Base-by-base conservation (phyloP, 2,113 vertebrate species). In the Hypocryptadius cinnamomeus region DNA sequence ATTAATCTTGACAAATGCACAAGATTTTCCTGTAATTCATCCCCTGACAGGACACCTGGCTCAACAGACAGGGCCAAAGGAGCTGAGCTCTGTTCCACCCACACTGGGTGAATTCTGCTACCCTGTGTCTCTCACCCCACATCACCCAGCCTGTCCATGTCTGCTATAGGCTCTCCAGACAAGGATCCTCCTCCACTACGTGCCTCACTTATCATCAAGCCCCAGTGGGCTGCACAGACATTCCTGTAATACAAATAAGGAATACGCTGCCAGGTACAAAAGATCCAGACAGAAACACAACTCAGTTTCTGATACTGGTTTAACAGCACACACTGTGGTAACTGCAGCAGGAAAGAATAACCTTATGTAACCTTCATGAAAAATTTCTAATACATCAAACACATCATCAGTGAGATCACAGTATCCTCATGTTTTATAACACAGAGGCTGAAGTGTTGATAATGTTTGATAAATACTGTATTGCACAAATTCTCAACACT, bases 181-280 rank as follows among this genome's bases (percentile, higher is more conserved):
- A 0, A 9, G 33, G 48, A 65, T 60, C 27, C 51, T 79, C 65
- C 85, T 50, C 24, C 45, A 6, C 47, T 4, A 31, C 0, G 0
- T 33, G 33, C 65, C 70, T 79, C 31, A 48, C 63, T 85, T 59
- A 42, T 1, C 40, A 45, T 8, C 45, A n/a, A 33, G 56, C 35
- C 37, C 71, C 42, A 31, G 18, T 30, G 37, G 40, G 54, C 42
- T 64, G 68, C 69, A 61, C 0, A 63, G 33, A 47, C 30, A 63
- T 71, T 37, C 33, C 60, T 69, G 54, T 23, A 79, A 79, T 15
- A 71, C n/a, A 83, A 74, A 54, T 27, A 78, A 66, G 42, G 54
- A 71, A 73, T 56, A 69, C 23, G 42, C 54, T 89, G 63, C 63
- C 61, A 85, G 40, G 50, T 79, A 68, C 37, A 87, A 68, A 77